Percentiles rank a stretch among this genome's conserved stretches.
Evolutionary conservation across 2,888 invertebrate species (phyloP).

Genomic region (Caradrina clavipalpis): DNA sequence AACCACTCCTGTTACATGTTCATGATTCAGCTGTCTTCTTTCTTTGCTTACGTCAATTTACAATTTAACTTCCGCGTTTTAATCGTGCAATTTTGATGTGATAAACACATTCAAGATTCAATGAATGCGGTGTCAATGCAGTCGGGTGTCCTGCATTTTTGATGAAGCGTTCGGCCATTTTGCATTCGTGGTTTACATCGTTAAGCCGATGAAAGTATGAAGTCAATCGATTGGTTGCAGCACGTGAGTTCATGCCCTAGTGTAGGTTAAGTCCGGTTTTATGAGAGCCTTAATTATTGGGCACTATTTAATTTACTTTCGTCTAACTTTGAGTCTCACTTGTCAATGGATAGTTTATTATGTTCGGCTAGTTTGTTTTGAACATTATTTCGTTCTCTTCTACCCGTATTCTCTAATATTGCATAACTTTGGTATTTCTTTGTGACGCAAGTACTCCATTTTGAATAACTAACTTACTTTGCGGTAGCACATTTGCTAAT

Average conservation of each 20-base stretch:
- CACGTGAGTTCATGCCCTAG: conserved; percentile 44
- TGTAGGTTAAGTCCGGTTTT: conserved; percentile 43
- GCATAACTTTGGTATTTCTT: conserved; percentile 40
- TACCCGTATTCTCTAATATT: conserved; percentile 35
- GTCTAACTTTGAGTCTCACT: not conserved
- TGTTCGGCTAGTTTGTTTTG: not conserved
- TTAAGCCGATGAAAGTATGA: conserved; percentile 52
- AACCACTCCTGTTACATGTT: conserved; percentile 27
- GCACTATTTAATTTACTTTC: conserved; percentile 25
- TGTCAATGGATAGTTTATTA: conserved; percentile 8
- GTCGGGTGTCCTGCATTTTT: conserved; percentile 47
- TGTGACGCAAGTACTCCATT: conserved; percentile 36
- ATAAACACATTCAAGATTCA: conserved; percentile 42
- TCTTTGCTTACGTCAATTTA: conserved; percentile 26
- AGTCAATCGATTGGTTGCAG: conserved; percentile 41
- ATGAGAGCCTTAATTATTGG: conserved; percentile 12
- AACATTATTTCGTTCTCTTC: conserved; percentile 16
- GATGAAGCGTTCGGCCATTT: conserved; percentile 41
- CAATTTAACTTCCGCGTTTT: conserved; percentile 49
- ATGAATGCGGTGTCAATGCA: conserved; percentile 43
- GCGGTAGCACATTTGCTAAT: conserved; percentile 22
- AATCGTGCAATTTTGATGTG: conserved; percentile 42
- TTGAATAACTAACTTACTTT: conserved; percentile 29
- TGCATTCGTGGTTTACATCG: conserved; percentile 39
- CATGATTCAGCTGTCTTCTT: conserved; percentile 29